phyloP scores from a whole-genome alignment of 2,888 invertebrate species.

The Prosapia bicincta region DNA sequence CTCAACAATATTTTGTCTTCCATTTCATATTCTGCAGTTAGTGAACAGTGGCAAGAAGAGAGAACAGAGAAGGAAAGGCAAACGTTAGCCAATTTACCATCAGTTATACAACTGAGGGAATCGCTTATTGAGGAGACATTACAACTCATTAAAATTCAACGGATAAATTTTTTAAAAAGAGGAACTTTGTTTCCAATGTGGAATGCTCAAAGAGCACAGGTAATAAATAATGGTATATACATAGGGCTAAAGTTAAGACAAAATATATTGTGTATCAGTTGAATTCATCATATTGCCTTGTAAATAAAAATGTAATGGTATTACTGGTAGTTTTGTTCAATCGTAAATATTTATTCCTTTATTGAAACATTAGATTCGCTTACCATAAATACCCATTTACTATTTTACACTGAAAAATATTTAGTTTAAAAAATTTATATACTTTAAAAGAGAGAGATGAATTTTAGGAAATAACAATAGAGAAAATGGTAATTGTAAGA shows the following conservation, averaged over 20 bases:
- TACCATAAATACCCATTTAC: too few species aligned
- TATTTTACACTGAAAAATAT: too few species aligned
- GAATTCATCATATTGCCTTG: too few species aligned
- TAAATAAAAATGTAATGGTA: too few species aligned
- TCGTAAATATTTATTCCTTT: too few species aligned
- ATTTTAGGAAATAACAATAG: too few species aligned
- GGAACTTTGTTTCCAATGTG: conserved; percentile 20
- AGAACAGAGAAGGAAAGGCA: conserved; percentile 9
- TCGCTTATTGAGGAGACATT: conserved; percentile 10
- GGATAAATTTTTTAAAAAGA: conserved; percentile 20
- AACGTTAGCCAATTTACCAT: conserved; percentile 11
- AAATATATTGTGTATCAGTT: not conserved
- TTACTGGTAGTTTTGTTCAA: too few species aligned
- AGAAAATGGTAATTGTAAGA: too few species aligned
- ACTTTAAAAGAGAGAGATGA: too few species aligned
- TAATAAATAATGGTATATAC: not conserved
- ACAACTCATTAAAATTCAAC: conserved; percentile 17
- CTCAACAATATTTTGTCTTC: not conserved
- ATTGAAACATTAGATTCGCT: too few species aligned
- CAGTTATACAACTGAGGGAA: conserved; percentile 9
- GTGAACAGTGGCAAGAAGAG: conserved; percentile 21
- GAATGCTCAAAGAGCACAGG: conserved; percentile 23
- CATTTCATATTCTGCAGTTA: conserved; percentile 14
- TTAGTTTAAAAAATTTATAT: too few species aligned
- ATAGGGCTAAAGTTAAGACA: not conserved